These are phyloP conservation scores for Pyralis farinalis DNA, from an alignment of 2,888 invertebrate genomes.

Conservation along the genomic window DNA sequence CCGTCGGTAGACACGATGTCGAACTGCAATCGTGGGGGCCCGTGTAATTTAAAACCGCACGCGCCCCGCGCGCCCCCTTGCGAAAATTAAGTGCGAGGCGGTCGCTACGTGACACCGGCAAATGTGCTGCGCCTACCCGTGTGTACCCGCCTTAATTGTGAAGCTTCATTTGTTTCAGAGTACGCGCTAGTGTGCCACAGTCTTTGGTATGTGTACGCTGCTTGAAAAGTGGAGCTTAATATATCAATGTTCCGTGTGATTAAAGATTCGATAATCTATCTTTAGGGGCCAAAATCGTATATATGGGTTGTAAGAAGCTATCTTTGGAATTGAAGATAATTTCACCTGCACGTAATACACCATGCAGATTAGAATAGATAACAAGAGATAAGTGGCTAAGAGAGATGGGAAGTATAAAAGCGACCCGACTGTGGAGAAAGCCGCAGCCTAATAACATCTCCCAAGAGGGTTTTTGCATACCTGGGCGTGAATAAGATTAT, in stretches of 20 bases:
- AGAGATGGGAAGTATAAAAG: too few species aligned
- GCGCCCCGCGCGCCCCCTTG: constrained; percentile 39
- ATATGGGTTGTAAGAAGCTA: neutral
- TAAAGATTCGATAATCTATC: neutral
- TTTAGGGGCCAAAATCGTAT: neutral
- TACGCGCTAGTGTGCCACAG: constrained; percentile 16
- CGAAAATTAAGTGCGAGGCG: constrained; percentile 75
- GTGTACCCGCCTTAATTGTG: constrained; percentile 70
- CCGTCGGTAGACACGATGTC: constrained; percentile 25
- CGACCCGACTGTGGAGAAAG: too few species aligned
- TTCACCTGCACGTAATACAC: too few species aligned
- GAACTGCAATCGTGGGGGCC: constrained; percentile 49
- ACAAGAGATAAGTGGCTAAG: too few species aligned
- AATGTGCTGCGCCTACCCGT: constrained; percentile 66
- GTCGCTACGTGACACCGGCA: constrained; percentile 74
- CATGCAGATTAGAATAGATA: too few species aligned
- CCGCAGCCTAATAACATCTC: too few species aligned
- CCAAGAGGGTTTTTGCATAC: too few species aligned
- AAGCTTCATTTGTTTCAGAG: constrained; percentile 59
- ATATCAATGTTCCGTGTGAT: constrained; percentile 5
- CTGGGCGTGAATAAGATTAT: too few species aligned
- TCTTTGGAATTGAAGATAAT: too few species aligned
- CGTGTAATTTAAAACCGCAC: constrained; percentile 76
- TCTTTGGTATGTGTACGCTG: neutral
- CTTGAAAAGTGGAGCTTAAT: constrained; percentile 6